A percentile compares a stretch with the other conserved stretches of the same genome.
Evolutionary conservation across 2,888 invertebrate genomes (phyloP).

Genomic region (Boloria euphrosyne): DNA sequence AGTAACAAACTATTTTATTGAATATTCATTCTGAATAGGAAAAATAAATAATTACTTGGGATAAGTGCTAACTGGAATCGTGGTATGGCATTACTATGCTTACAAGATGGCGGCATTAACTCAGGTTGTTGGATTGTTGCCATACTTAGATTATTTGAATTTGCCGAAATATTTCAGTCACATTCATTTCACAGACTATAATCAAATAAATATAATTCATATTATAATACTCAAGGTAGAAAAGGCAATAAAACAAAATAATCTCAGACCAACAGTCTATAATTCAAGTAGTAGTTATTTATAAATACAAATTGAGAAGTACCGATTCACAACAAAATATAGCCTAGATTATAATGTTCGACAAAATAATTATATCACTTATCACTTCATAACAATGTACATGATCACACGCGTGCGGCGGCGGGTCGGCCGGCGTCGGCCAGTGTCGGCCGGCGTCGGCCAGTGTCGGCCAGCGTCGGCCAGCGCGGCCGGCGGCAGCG

Average conservation of each 20-base stretch:
- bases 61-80: no score
- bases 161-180: no score
- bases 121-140: no score
- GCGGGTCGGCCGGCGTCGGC: constrained; percentile 32
- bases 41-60: no score
- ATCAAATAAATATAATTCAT: not conserved
- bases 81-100: no score
- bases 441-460: constrained; percentile 27
- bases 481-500: constrained; percentile 20
- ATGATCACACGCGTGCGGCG: constrained; percentile 47
- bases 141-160: no score
- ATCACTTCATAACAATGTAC: constrained; percentile 76
- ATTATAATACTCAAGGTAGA: constrained; percentile 19
- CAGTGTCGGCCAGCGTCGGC: constrained; percentile 25
- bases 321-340: constrained; percentile 81
- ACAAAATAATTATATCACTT: constrained; percentile 75
- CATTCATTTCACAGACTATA: no score
- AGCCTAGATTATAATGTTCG: constrained; percentile 76
- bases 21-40: no score
- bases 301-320: constrained; percentile 82
- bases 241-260: constrained; percentile 47
- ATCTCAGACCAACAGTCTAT: constrained; percentile 76
- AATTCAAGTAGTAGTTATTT: constrained; percentile 74
- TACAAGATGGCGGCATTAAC: no score
- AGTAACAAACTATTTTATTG: no score